Conservation (phyloP, 2,888 invertebrate species). For the Drosophila leonis region DNA sequence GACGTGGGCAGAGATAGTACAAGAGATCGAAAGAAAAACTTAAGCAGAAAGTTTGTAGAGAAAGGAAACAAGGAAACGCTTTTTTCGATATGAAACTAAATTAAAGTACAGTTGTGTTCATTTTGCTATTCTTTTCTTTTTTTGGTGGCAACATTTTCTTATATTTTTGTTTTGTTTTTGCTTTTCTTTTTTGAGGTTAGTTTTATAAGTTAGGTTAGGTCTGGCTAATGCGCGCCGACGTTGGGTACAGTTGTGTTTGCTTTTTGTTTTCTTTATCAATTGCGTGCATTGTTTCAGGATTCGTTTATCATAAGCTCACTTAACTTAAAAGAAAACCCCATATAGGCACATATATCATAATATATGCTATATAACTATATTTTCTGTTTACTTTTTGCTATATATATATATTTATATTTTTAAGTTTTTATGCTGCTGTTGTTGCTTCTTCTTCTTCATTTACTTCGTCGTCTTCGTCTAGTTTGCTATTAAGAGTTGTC, state of each 20-base stretch:
- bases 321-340: slow-evolving; percentile 35
- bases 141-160: slow-evolving; percentile 6
- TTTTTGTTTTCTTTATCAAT: slow-evolving; percentile 5
- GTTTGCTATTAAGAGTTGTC: slow-evolving; percentile 53
- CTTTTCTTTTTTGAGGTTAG: not conserved
- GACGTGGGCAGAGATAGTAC: slow-evolving; percentile 9
- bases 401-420: slow-evolving; percentile 17
- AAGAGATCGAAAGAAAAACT: slow-evolving; percentile 13
- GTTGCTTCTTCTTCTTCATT: slow-evolving; percentile 43
- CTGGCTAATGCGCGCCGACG: slow-evolving; percentile 47
- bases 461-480: slow-evolving; percentile 41
- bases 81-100: slow-evolving; percentile 51
- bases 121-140: not conserved
- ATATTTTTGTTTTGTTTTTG: not conserved
- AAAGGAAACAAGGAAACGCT: slow-evolving; percentile 65
- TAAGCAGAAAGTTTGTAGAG: slow-evolving; percentile 23
- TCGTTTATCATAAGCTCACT: slow-evolving; percentile 44
- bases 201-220: slow-evolving; percentile 23
- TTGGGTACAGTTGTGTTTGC: slow-evolving; percentile 18
- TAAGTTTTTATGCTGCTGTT: slow-evolving; percentile 39
- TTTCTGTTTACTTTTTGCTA: not conserved
- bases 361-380: slow-evolving; percentile 32
- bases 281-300: slow-evolving; percentile 12
- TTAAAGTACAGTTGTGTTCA: slow-evolving; percentile 28
- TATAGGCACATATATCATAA: slow-evolving; percentile 34